Evolutionary conservation across 2,888 invertebrate species (phyloP), one percentile per base, ranked within the genome.

Genomic region (Mythimna vitellina): DNA sequence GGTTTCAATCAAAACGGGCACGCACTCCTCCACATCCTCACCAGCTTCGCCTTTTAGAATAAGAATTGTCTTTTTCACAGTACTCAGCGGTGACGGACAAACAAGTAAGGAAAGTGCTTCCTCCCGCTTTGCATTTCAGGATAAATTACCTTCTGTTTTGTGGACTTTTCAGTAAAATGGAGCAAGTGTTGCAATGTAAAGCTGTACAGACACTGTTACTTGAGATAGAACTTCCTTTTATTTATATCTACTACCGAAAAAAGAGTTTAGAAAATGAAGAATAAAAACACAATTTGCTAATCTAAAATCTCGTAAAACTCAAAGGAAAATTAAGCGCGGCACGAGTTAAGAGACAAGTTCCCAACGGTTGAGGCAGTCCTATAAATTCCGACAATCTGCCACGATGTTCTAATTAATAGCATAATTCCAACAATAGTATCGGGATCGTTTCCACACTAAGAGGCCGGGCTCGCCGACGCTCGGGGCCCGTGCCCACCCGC

Each of bases 51-150:
- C 94, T 95, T 95, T 95, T 94, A 93, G 95, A 95, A 96, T 96
- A 96, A 95, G 95, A 96, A 96, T 96, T 95, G 96, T 96, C 95
- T 96, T 96, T 95, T 96, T 94, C 95, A 89, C 92, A 91, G 92
- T 92, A 91, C 91, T 93, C 93, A 89, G 89, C 89, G 90, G 89
- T 89, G 86, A 88, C 72, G 84, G 92, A 70, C 87, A 78, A 81
- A 67, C 61, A 86, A 92, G 86, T 93, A 89, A 84, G 93, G 95
- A 93, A 82, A 84, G 65, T 73, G 90, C 91, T 92, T 89, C 60
- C 63, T 66, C 54, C 73, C 62, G 61, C 57, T 67, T 69, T 65
- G 62, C 65, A 69, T 78, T 76, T 70, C 53, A 56, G 42, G 46
- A 65, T 49, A 71, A 72, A 67, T 62, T 58, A 60, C 32, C 25